phyloP scores from a whole-genome alignment of 2,888 invertebrate species.

The Rhimphoctona megacephalus region DNA sequence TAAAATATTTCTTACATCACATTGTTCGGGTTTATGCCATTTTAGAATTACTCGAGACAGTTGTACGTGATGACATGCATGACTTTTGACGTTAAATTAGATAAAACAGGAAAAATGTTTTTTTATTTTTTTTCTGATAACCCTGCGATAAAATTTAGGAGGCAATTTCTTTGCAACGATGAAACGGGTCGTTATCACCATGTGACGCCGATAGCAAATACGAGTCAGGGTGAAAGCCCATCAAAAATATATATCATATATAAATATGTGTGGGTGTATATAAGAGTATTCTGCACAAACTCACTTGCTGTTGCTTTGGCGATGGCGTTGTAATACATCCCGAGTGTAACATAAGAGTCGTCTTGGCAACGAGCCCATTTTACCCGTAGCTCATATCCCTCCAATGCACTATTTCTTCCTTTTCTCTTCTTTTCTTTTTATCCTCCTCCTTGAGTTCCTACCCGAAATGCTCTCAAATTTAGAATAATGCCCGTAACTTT shows the following conservation, averaged over 20 bases:
- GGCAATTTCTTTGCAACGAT: constrained; percentile 24
- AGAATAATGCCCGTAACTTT: constrained; percentile 63
- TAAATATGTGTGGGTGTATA: constrained; percentile 7
- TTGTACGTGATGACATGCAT: background rate
- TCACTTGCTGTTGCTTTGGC: constrained; percentile 39
- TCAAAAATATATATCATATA: constrained; percentile 19
- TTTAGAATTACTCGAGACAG: constrained; percentile 12
- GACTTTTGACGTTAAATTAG: constrained; percentile 2
- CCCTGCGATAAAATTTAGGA: background rate
- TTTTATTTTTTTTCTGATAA: constrained; percentile 1
- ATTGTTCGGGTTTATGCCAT: constrained; percentile 1
- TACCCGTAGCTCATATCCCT: constrained; percentile 47
- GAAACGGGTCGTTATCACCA: constrained; percentile 51
- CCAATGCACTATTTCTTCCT: constrained; percentile 28
- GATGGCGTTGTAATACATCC: constrained; percentile 34
- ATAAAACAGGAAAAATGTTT: background rate
- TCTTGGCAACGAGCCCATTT: constrained; percentile 63
- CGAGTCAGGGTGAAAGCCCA: constrained; percentile 24
- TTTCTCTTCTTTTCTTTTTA: constrained; percentile 1
- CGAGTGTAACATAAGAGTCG: constrained; percentile 59
- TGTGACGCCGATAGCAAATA: constrained; percentile 39
- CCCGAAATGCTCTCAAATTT: constrained; percentile 63
- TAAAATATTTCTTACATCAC: constrained; percentile 5
- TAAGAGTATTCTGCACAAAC: constrained; percentile 14
- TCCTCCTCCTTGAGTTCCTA: constrained; percentile 24